These are phyloP conservation scores for Myiagra hebetior DNA, from an alignment of 2,113 vertebrate species.

Conservation along the genomic window DNA sequence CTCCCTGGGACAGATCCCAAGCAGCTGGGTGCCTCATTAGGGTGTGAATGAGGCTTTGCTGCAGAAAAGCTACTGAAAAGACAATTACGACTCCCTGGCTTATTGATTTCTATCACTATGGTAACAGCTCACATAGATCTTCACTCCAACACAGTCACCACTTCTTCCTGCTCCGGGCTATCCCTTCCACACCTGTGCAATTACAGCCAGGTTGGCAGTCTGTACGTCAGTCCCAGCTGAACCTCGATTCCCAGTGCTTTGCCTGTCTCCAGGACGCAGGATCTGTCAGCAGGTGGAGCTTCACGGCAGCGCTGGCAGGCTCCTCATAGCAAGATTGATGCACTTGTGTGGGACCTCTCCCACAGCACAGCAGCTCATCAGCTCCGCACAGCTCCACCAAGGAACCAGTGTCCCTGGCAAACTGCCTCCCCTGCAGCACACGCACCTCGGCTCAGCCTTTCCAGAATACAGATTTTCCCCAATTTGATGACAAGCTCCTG, in stretches of 20 bases:
- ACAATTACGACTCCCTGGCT: background rate
- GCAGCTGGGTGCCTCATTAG: background rate
- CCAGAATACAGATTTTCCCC: background rate
- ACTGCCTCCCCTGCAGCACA: background rate
- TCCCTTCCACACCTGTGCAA: background rate
- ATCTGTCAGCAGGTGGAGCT: background rate
- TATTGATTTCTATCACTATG: background rate
- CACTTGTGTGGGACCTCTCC: background rate
- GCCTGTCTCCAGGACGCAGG: background rate
- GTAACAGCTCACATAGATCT: background rate
- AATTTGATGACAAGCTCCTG: background rate
- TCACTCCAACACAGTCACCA: background rate
- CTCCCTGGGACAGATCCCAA: background rate
- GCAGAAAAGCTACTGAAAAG: background rate
- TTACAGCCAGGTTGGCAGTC: background rate
- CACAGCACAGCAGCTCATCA: background rate
- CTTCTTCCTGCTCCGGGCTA: background rate
- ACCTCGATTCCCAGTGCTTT: accelerated
- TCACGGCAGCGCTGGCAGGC: background rate
- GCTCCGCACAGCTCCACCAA: background rate
- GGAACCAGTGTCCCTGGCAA: background rate
- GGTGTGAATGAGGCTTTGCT: background rate
- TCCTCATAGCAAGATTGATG: background rate
- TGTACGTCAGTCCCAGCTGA: accelerated
- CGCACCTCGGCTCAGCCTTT: background rate